Conservation (phyloP, 2,113 vertebrate genomes). For the Lethenteron reissneri region DNA sequence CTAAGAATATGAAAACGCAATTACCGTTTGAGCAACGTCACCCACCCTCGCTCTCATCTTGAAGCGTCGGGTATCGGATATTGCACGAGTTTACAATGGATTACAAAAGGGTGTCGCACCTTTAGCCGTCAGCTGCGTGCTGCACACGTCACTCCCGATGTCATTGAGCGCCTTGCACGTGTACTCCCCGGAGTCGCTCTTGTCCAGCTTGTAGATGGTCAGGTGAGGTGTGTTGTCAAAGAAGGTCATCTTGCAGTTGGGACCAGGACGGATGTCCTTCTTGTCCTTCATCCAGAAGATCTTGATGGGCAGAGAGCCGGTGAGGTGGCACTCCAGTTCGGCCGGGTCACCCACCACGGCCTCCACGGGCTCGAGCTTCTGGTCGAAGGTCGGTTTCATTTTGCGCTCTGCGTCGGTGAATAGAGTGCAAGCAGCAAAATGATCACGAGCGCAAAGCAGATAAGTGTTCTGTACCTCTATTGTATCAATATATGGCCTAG, state of each 20-base stretch:
- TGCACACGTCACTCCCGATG: background rate
- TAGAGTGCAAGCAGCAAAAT: no score
- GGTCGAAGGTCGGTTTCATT: background rate
- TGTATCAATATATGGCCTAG: no score
- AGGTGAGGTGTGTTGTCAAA: background rate
- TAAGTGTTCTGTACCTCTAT: no score
- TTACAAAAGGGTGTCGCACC: background rate
- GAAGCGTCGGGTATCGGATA: no score
- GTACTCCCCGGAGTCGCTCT: background rate
- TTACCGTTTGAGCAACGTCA: no score
- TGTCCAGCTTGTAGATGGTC: background rate
- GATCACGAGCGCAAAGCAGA: no score
- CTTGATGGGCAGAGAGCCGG: background rate
- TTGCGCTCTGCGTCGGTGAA: background rate
- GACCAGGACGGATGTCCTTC: background rate
- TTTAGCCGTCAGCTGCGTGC: background rate
- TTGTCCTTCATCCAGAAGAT: background rate
- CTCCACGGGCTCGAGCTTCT: background rate
- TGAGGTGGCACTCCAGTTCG: background rate
- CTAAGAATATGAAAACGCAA: no score
- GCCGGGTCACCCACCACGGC: background rate
- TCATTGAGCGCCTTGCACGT: background rate
- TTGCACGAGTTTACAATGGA: no score
- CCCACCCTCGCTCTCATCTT: no score
- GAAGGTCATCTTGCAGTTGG: constrained; percentile 1